phyloP scores from a whole-genome alignment of 1,140 invertebrate genomes.

The Lasaia peninsularis region DNA sequence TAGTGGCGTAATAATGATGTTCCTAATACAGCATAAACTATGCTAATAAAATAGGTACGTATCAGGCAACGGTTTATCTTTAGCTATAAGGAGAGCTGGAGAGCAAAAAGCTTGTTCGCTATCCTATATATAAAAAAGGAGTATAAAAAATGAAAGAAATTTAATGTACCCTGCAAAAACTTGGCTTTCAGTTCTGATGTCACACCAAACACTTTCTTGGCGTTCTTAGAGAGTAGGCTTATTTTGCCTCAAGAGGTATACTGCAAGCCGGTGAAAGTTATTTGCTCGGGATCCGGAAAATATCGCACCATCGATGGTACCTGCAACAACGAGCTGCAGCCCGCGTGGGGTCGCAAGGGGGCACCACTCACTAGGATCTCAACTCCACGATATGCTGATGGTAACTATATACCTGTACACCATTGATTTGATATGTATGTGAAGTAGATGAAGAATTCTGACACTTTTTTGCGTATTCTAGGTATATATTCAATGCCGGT shows the following conservation, averaged over 20 bases:
- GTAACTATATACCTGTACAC: too few species aligned
- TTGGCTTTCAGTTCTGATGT: constrained; percentile 34
- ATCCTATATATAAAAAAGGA: too few species aligned
- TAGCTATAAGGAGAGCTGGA: too few species aligned
- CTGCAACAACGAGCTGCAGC: constrained; percentile 89
- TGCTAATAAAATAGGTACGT: too few species aligned
- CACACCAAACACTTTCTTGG: constrained; percentile 61
- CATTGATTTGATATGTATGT: too few species aligned
- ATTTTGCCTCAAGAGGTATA: constrained; percentile 44
- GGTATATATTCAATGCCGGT: constrained; percentile 71
- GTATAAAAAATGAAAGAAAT: too few species aligned
- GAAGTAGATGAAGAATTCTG: too few species aligned
- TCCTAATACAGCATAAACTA: too few species aligned
- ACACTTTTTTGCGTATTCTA: constrained; percentile 29
- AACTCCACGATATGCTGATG: constrained; percentile 89
- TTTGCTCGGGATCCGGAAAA: constrained; percentile 43
- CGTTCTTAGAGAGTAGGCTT: constrained; percentile 57
- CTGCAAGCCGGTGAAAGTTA: constrained; percentile 43
- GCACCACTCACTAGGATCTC: constrained; percentile 85
- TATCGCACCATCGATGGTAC: constrained; percentile 89
- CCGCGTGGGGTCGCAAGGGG: constrained; percentile 83
- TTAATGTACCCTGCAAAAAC: background rate
- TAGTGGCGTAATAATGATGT: too few species aligned
- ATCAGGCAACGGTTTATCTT: too few species aligned
- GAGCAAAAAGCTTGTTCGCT: too few species aligned